Conservation (phyloP, 1,140 invertebrate genomes). For the Episyrphus balteatus region DNA sequence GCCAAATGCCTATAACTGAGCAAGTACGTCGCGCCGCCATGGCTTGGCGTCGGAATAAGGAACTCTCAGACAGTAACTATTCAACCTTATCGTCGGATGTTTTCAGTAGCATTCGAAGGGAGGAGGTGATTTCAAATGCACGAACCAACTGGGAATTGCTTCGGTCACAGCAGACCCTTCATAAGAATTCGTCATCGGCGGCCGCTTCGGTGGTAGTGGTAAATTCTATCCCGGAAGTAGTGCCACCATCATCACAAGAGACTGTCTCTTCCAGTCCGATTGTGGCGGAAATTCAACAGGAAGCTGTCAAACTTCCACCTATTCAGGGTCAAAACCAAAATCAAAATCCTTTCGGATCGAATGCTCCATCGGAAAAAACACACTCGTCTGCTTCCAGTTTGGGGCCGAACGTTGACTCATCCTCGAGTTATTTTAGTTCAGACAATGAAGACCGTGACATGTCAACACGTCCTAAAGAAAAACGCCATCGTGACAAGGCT, state of each 20-base stretch:
- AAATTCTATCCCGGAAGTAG: neutral
- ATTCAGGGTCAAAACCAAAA: constrained; percentile 46
- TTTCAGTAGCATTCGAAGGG: constrained; percentile 51
- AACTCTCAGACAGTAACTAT: constrained; percentile 53
- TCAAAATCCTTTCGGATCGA: constrained; percentile 37
- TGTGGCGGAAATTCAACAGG: constrained; percentile 21
- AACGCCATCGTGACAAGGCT: neutral
- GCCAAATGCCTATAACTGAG: constrained; percentile 63
- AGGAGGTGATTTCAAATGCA: constrained; percentile 70
- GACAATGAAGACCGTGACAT: constrained; percentile 39
- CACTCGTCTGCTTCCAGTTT: constrained; percentile 44
- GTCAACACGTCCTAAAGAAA: neutral
- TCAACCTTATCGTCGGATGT: constrained; percentile 54
- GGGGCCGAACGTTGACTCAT: constrained; percentile 54
- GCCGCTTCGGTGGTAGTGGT: neutral
- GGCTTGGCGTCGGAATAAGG: constrained; percentile 64
- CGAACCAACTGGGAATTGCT: constrained; percentile 70
- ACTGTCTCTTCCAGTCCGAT: constrained; percentile 24
- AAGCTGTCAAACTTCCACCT: constrained; percentile 50
- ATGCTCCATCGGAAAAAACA: constrained; percentile 1
- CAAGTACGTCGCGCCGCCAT: constrained; percentile 60
- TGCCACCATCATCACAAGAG: constrained; percentile 8
- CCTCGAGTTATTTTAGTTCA: constrained; percentile 45
- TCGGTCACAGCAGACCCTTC: constrained; percentile 47
- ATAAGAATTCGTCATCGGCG: constrained; percentile 35